Conservation (phyloP, 2,888 invertebrate genomes). For the Pherbina coryleti region DNA sequence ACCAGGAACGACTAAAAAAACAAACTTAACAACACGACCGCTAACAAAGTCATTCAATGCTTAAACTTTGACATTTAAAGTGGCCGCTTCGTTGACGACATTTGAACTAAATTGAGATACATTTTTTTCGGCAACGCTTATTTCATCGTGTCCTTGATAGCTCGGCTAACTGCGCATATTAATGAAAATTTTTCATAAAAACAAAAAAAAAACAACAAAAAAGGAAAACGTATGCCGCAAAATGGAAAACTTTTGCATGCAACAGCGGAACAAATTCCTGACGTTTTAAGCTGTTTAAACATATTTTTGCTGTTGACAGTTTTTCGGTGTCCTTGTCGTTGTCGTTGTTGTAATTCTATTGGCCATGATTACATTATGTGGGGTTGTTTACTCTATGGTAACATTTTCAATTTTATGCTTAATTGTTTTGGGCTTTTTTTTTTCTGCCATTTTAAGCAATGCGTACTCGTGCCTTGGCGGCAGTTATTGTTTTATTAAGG, state of each 20-base stretch:
- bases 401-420: slow-evolving; percentile 23
- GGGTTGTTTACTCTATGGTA: background rate
- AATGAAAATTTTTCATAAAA: background rate
- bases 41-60: background rate
- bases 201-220: background rate
- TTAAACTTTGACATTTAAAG: slow-evolving; percentile 2
- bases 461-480: too few species aligned
- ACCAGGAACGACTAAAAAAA: background rate
- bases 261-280: background rate
- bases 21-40: background rate
- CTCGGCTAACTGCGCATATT: background rate
- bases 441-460: too few species aligned
- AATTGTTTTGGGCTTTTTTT: slow-evolving; percentile 12
- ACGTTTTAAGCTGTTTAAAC: slow-evolving; percentile 13
- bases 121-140: background rate
- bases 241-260: background rate
- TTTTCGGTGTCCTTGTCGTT: background rate
- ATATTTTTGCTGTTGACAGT: slow-evolving; percentile 2
- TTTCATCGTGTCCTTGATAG: background rate
- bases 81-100: background rate
- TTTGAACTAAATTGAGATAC: background rate
- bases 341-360: background rate
- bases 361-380: background rate
- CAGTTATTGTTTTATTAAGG: too few species aligned
- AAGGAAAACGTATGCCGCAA: background rate